Evolutionary conservation across 2,888 invertebrate species (phyloP), one percentile per base, ranked within the genome.

Genomic region (Calliopum simillimum): DNA sequence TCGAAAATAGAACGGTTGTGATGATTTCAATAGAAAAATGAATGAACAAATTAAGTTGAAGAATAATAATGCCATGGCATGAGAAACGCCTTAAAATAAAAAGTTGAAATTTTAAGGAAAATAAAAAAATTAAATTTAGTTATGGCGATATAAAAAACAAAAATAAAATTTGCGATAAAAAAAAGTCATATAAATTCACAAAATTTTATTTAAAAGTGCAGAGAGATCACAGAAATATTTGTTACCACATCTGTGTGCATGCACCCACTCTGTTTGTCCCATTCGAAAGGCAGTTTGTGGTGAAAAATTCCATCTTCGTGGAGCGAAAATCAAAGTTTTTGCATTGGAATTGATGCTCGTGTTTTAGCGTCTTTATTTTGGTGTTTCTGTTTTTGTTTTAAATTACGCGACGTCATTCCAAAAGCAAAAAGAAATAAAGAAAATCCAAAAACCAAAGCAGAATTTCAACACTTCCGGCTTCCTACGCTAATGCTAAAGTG

Each of bases 31-130:
- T 33, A 16, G n/a, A n/a, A 62, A 47, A 14, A 23, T 4, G 44
- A 46, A 23, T 14, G 44, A 11, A 53, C 13, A 41, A 41, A 33
- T 6, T 8, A 33, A 33, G 8, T 33, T 33, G 51, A 43, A 53
- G 53, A 41, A 53, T 14, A 55, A 13, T 11, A 8, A 14, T 11
- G 11, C 19, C 43, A 21, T 8, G 56, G 56, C 23, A n/a, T 25
- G 46, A 66, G 65, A 25, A 66, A 66, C 66, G 66, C 66, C 66
- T 66, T 56, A 21, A 66, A 66, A 66, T 25, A n/a, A 14, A 46
- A 56, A 46, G 2, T 5, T 33, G 33, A 66, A 55, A 16, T 47
- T 33, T 3, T 4, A 4, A 11, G 6, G 23, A 44, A 46, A 5
- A 16, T n/a, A 4, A 14, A 41, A 21, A 6, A 55, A 44, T 21